phyloP scores from a whole-genome alignment of 2,888 invertebrate species.

The Litoditis marina region DNA sequence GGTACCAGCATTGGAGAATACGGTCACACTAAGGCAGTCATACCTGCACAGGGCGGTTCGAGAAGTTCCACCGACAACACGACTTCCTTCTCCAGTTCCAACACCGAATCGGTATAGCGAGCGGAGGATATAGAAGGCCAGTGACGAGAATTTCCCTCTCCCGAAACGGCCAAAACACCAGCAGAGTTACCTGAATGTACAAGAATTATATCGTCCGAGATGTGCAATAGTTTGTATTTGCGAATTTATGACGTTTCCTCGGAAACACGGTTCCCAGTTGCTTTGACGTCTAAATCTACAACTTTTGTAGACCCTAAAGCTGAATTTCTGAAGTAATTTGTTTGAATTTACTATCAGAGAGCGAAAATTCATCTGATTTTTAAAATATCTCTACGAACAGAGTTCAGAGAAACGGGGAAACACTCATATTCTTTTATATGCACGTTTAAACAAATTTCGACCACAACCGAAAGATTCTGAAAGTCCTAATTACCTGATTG shows the following conservation, averaged over 20 bases:
- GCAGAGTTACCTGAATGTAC: background rate
- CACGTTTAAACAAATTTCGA: too few relatives aligned
- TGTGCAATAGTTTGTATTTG: background rate
- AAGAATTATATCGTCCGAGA: background rate
- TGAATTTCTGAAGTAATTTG: too few relatives aligned
- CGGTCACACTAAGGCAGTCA: too few relatives aligned
- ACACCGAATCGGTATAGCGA: background rate
- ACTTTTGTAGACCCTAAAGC: too few relatives aligned
- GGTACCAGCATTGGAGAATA: too few relatives aligned
- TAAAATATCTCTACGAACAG: too few relatives aligned
- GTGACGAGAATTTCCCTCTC: slow-evolving; percentile 10
- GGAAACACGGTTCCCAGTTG: too few relatives aligned
- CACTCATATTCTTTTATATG: too few relatives aligned
- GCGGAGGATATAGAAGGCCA: slow-evolving; percentile 4
- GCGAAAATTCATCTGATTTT: too few relatives aligned
- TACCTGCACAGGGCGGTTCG: background rate
- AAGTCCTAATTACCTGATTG: slow-evolving; percentile 8
- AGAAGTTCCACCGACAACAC: slow-evolving; percentile 4
- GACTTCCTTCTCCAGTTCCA: slow-evolving; percentile 9
- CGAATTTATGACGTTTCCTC: background rate
- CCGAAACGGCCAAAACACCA: slow-evolving; percentile 1
- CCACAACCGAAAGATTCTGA: too few relatives aligned
- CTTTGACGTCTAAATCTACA: background rate
- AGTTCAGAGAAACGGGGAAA: too few relatives aligned
- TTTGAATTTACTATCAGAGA: too few relatives aligned